Base-by-base conservation (phyloP, 2,888 invertebrate genomes). In the Zaprionus lineosus region DNA sequence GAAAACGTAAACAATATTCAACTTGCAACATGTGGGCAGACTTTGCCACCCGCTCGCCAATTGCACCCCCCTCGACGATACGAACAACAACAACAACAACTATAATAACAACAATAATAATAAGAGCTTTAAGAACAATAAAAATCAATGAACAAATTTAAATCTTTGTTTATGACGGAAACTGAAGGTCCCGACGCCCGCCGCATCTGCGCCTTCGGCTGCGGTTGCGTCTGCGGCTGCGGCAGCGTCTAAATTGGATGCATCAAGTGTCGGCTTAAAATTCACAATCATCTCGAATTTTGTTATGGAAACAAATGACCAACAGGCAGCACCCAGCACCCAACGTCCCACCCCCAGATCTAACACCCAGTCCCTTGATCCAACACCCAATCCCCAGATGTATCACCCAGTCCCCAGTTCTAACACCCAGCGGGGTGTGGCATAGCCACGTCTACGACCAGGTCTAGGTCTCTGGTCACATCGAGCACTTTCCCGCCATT, bases 1-100 rank as follows among this genome's bases (percentile, higher is more conserved):
- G 52, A 53, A 57, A 63, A 53, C 61, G 60, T 78, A 78, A 78
- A 78, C 86, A 78, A 75, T 68, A 83, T 79, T 60, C 39, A 83
- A 83, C 76, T 72, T 78, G 86, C 86, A 78, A 59, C 81, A 84
- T 79, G 86, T 78, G 84, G 60, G 56, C 56, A 61, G 44, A 64
- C 26, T 43, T 39, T 34, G 43, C 69, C 16, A 62, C 47, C 46
- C 46, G 21, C 44, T 43, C 44, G 37, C 40, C 64, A 53, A 52
- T 51, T 48, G 19, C 16, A 37, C 9, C 28, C n/a, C n/a, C n/a
- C n/a, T n/a, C n/a, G n/a, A n/a, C n/a, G n/a, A n/a, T n/a, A n/a
- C 12, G 31, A 31, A 19, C 33, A 44, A 33, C 19, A n/a, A n/a
- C n/a, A n/a, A n/a, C n/a, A n/a, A n/a, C n/a, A n/a, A n/a, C n/a